Evolutionary conservation across 2,888 invertebrate genomes (phyloP), one percentile per base, ranked within the genome.

Genomic region (Tholera decimalis): DNA sequence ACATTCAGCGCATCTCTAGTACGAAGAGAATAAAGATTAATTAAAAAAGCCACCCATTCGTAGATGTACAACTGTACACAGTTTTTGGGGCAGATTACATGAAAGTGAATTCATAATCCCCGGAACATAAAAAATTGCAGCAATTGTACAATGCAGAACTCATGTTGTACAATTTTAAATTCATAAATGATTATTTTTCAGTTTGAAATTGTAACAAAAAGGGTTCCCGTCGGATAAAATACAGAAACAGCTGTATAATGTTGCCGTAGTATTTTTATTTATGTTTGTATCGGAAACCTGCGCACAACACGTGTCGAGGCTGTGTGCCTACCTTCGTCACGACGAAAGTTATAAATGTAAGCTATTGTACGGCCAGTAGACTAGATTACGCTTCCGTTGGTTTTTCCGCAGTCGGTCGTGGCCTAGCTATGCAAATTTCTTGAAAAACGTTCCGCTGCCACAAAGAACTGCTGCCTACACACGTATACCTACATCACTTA

Each of bases 401-500:
- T 79, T 79, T 79, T 83, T 83, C 83, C 83, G 75, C 68, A 77
- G 79, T 80, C 71, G 74, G 79, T 81, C 80, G 79, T 83, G 84
- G 80, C 83, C 83, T 83, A 84, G 83, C 85, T 88, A 90, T 89
- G 89, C 85, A 88, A 89, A 90, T 90, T 86, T 87, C 85, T 85
- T 85, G 87, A 84, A 86, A 85, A 87, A 85, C 79, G 83, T 82
- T 81, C 73, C 57, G 80, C 84, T 83, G 82, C 82, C 87, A 77
- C 78, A 77, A 73, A 74, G 74, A 73, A 72, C 62, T 72, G 39
- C 57, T 35, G 26, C 60, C 67, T 43, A 78, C 26, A 74, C 20
- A 49, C 8, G 35, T 65, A 59, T 59, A 72, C 7, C 56, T 56
- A 73, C 24, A 58, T 22, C 55, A 53, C 65, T 51, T 58, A 63